Percentiles rank a stretch among this genome's conserved stretches.
phyloP scores from a whole-genome alignment of 2,888 invertebrate genomes.

The Dysmachus trigonus region DNA sequence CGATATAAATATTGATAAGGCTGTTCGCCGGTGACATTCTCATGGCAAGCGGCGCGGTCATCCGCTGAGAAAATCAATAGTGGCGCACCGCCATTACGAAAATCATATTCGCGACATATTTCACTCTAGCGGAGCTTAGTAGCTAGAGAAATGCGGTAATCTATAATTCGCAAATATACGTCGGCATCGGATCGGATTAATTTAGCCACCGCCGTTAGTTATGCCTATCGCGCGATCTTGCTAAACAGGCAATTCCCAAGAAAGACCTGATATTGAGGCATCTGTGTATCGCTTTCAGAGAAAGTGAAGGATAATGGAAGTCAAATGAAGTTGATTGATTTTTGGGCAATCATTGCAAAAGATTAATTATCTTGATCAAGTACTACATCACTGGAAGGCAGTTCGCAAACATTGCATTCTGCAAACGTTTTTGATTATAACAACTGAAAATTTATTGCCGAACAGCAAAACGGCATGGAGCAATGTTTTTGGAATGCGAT shows the following conservation, averaged over 20 bases:
- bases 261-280: background rate
- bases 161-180: background rate
- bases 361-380: background rate
- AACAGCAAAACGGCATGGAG: background rate
- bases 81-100: no score
- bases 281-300: background rate
- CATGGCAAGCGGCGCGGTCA: background rate
- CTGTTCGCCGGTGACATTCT: constrained; percentile 6
- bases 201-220: background rate
- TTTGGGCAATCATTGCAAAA: background rate
- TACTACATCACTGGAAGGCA: background rate
- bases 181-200: background rate
- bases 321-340: background rate
- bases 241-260: background rate
- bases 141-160: background rate
- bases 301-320: background rate
- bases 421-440: background rate
- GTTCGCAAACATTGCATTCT: background rate
- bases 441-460: background rate
- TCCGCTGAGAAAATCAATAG: background rate
- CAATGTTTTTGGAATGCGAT: background rate
- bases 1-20: constrained; percentile 47
- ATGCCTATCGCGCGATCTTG: background rate
- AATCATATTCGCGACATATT: background rate
- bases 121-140: background rate